These are phyloP conservation scores for Torymus auratus DNA, from an alignment of 2,888 invertebrate genomes.

Conservation along the genomic window DNA sequence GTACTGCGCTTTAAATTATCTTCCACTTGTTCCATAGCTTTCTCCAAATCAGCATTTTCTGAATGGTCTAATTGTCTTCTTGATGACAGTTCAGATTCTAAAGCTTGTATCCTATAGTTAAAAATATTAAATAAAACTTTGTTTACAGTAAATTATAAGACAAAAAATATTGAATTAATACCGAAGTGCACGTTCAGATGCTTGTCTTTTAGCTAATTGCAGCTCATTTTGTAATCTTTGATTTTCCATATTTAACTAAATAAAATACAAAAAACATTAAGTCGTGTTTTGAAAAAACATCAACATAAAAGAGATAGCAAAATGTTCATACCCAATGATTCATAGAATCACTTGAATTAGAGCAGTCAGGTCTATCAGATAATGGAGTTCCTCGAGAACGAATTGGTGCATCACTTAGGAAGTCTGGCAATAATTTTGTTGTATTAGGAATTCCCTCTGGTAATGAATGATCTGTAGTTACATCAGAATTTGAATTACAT, in stretches of 20 bases:
- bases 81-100: constrained; percentile 79
- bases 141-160: constrained; percentile 27
- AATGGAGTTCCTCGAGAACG: constrained; percentile 74
- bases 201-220: constrained; percentile 78
- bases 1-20: constrained; percentile 80
- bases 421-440: constrained; percentile 83
- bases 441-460: constrained; percentile 74
- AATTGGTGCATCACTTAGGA: constrained; percentile 84
- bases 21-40: constrained; percentile 80
- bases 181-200: constrained; percentile 78
- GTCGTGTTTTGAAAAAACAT: no score
- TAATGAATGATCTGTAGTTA: constrained; percentile 60
- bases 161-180: constrained; percentile 56
- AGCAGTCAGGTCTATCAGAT: constrained; percentile 61
- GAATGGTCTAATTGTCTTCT: constrained; percentile 78
- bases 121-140: constrained; percentile 25
- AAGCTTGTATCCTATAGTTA: constrained; percentile 77
- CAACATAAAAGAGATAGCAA: no score
- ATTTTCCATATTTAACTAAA: constrained; percentile 73
- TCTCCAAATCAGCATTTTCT: constrained; percentile 79
- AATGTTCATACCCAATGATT: constrained; percentile 59
- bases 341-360: constrained; percentile 62
- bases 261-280: constrained; percentile 21
- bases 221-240: constrained; percentile 80
- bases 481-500: constrained; percentile 59